Conservation (phyloP, 2,113 vertebrate species). For the Tragelaphus scriptus region DNA sequence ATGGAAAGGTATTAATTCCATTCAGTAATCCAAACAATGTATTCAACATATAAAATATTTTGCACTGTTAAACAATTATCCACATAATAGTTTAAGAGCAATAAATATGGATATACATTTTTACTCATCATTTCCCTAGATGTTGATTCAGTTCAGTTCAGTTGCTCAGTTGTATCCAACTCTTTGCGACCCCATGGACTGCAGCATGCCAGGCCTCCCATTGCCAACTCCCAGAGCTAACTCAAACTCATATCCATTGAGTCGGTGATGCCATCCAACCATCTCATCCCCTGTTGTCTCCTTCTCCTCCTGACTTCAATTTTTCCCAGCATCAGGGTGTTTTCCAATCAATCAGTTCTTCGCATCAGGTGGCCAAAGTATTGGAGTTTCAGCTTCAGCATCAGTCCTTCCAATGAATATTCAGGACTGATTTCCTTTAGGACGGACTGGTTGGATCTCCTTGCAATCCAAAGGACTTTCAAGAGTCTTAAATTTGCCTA, state of each 20-base stretch:
- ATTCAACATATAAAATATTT: neutral
- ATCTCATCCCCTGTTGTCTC: neutral
- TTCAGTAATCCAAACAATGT: neutral
- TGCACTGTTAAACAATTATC: conserved; percentile 38
- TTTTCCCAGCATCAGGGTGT: neutral
- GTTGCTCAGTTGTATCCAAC: neutral
- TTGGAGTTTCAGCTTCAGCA: neutral
- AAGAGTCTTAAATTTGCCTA: neutral
- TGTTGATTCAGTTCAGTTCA: neutral
- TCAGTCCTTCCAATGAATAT: neutral
- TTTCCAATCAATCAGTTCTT: neutral
- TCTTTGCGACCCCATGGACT: rapidly evolving
- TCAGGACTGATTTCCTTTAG: neutral
- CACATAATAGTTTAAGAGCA: neutral
- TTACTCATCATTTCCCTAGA: neutral
- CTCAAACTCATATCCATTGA: neutral
- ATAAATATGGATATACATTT: conserved; percentile 7
- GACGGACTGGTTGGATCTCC: neutral
- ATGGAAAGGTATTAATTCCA: neutral
- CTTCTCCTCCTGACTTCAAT: neutral
- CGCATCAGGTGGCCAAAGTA: neutral
- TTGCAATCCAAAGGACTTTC: neutral
- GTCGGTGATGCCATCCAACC: neutral
- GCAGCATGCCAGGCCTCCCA: neutral
- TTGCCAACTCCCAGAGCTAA: neutral